Evolutionary conservation across 2,797 vertebrate genomes (phyloP).

Genomic region (Calcarius lapponicus): DNA sequence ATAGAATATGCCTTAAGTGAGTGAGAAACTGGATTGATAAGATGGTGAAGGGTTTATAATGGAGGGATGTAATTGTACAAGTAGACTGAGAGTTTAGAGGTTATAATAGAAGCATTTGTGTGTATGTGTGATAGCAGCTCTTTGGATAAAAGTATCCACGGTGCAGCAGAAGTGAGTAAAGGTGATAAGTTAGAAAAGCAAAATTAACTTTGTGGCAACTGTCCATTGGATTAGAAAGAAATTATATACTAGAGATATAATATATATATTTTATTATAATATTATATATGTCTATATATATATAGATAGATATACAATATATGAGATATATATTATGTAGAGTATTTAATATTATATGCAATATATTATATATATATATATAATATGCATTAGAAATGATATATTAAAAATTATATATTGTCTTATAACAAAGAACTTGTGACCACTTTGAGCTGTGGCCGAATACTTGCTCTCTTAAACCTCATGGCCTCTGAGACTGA

Average conservation of each 20-base stretch:
- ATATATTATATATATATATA: neutral
- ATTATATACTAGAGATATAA: neutral
- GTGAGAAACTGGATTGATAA: neutral
- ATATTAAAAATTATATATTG: neutral
- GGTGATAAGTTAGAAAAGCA: neutral
- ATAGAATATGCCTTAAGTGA: neutral
- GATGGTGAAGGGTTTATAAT: neutral
- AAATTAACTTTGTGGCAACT: neutral
- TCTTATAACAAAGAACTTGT: neutral
- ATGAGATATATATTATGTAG: too few relatives aligned
- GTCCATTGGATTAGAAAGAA: neutral
- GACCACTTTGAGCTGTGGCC: neutral
- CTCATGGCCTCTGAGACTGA: neutral
- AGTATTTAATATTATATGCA: neutral
- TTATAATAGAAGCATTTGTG: neutral
- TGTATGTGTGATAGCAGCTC: neutral
- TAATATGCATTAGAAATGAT: too few relatives aligned
- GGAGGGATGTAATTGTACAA: neutral
- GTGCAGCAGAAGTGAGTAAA: neutral
- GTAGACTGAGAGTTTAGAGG: neutral
- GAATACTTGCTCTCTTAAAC: neutral
- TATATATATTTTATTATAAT: neutral
- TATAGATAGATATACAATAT: neutral
- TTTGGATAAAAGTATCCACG: neutral
- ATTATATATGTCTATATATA: too few relatives aligned